Evolutionary conservation across 1,140 invertebrate genomes (phyloP).

Genomic region (Lasioglossum baleicum): DNA sequence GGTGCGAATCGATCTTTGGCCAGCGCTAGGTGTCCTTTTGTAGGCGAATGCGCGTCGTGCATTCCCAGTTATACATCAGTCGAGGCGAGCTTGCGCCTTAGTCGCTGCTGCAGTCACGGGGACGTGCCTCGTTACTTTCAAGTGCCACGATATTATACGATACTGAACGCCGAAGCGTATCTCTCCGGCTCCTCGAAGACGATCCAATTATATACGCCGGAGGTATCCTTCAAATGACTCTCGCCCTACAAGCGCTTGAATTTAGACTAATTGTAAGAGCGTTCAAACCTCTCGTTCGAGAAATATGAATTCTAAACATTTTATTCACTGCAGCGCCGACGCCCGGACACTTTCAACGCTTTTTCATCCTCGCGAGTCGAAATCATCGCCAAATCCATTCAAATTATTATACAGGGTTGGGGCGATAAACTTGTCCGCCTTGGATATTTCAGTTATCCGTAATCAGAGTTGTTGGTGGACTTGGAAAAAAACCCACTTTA

Average conservation of each 20-base stretch:
- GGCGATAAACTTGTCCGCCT: no score
- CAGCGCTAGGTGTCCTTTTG: slow-evolving; percentile 25
- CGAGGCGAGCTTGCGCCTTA: background rate
- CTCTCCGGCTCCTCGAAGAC: background rate
- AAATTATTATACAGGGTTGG: no score
- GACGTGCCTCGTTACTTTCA: background rate
- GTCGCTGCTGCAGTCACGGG: background rate
- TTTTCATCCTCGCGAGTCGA: no score
- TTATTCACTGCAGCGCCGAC: no score
- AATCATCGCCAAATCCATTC: no score
- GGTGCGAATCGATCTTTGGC: slow-evolving; percentile 40
- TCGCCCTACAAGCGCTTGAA: background rate
- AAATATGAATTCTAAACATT: no score
- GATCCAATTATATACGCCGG: background rate
- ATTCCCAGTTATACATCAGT: slow-evolving; percentile 15
- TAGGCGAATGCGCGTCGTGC: slow-evolving; percentile 16
- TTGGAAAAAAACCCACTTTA: no score
- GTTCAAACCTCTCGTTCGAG: no score
- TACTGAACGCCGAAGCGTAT: background rate
- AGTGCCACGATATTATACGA: background rate
- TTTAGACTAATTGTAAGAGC: background rate
- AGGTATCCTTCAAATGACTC: background rate
- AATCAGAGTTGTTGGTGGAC: no score
- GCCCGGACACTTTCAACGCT: no score
- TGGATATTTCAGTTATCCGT: no score